Evolutionary conservation across 2,888 invertebrate species (phyloP), one percentile per base, ranked within the genome.

Genomic region (Steinernema carpocapsae): DNA sequence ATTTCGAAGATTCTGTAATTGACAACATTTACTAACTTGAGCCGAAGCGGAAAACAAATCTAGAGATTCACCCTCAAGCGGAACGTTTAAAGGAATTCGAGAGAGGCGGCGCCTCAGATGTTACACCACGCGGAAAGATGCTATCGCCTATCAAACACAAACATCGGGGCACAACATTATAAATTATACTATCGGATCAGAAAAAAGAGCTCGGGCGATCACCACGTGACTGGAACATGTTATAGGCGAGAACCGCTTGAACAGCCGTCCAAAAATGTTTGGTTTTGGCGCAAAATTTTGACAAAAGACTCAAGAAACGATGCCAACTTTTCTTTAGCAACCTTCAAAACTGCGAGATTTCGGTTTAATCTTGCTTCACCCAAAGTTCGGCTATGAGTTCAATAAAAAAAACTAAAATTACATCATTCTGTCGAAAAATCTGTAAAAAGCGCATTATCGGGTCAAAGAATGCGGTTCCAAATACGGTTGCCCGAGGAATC

Each of bases 141-240:
- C 64, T 26, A 64, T 64, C 24, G 29, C 17, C 64, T 17, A 64
- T 32, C 64, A 17, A 64, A 32, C 64, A 64, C 64, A 64, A 64
- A 64, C 56, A 64, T 14, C 52, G 52, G 22, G 52, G 4, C 19
- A 52, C 48, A 48, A 10, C 19, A 64, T 6, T 32, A 26, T 26
- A 64, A 22, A 64, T 52, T 22, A 52, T 52, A 10, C 52, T 24
- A 22, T 19, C 52, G 52, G 24, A 22, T 19, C 19, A 52, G 52
- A 48, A 48, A 48, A 10, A 52, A 22, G 52, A 19, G 52, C 10
- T 52, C 48, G 48, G 2, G 48, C 48, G 48, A 14, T 48, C 52
- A 22, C 24, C 64, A 64, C 64, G 64, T 64, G 64, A 64, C 32
- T 37, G 64, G 37, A 64, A 64, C 56, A 56, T 4, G 48, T n/a